Evolutionary conservation across 2,113 vertebrate species (phyloP).

Genomic region (Leucoraja erinaceus): DNA sequence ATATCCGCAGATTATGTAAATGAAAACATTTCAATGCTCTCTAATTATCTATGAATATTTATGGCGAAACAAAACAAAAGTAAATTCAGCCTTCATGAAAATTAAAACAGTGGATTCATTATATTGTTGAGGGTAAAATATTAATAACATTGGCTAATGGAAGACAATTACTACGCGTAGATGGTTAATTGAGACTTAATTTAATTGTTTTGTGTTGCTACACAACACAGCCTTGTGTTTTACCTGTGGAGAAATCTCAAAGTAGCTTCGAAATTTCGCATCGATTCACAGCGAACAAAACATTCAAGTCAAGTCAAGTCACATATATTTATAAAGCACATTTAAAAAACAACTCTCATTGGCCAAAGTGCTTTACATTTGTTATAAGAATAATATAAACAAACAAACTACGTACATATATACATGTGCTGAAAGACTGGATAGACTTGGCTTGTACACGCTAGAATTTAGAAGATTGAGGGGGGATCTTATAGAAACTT

Average conservation of each 20-base stretch:
- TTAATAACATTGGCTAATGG: neutral
- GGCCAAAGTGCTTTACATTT: no score
- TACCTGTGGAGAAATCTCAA: neutral
- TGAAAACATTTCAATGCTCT: neutral
- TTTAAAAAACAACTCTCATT: no score
- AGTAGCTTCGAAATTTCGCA: neutral
- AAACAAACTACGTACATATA: no score
- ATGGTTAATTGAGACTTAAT: conserved; percentile 31
- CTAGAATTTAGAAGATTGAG: no score
- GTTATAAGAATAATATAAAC: no score
- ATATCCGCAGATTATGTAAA: conserved; percentile 21
- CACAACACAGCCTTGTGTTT: neutral
- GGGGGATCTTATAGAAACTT: no score
- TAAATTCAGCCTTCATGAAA: conserved; percentile 19
- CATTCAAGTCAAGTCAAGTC: no score
- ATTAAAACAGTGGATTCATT: conserved; percentile 2
- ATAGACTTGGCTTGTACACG: no score
- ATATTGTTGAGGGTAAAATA: conserved; percentile 13
- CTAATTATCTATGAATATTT: conserved; percentile 25
- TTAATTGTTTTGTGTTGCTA: neutral
- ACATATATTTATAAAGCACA: no score
- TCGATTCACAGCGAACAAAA: neutral
- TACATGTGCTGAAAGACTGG: no score
- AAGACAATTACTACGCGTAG: neutral
- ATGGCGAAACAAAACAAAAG: neutral